A percentile compares a stretch with the other conserved stretches of the same genome.
These are phyloP conservation scores for Campoletis raptor DNA, from an alignment of 2,888 invertebrate species.

Conservation along the genomic window DNA sequence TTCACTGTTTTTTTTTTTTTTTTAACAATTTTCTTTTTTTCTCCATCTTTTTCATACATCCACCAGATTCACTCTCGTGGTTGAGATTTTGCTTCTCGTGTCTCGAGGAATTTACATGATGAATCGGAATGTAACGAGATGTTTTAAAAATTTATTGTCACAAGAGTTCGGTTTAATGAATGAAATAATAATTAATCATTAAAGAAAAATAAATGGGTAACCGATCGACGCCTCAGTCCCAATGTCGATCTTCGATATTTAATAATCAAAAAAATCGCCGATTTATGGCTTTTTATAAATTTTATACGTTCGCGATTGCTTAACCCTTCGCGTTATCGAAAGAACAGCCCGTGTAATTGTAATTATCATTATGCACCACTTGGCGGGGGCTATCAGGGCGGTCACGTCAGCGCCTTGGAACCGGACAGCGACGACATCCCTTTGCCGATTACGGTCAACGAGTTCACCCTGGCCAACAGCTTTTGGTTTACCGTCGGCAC, in stretches of 20 bases:
- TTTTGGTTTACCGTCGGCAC: slow-evolving; percentile 99
- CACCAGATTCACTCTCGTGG: slow-evolving; percentile 51
- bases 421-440: slow-evolving; percentile 83
- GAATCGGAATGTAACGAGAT: slow-evolving; percentile 24
- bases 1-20: slow-evolving; percentile 3
- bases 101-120: slow-evolving; percentile 11
- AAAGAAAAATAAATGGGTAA: not conserved
- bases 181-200: not conserved
- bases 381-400: slow-evolving; percentile 79
- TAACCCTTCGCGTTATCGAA: slow-evolving; percentile 18
- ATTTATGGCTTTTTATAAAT: not conserved
- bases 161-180: not conserved
- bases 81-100: slow-evolving; percentile 27
- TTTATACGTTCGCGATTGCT: not conserved
- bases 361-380: slow-evolving; percentile 81
- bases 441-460: slow-evolving; percentile 88
- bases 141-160: not conserved
- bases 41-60: slow-evolving; percentile 39
- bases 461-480: slow-evolving; percentile 94
- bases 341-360: slow-evolving; percentile 77
- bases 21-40: slow-evolving; percentile 13
- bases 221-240: slow-evolving; percentile 39
- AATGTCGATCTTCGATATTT: slow-evolving; percentile 38
- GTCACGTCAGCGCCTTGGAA: slow-evolving; percentile 83
- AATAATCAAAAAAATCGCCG: not conserved